These are phyloP conservation scores for Aspiorhynchus laticeps DNA, from an alignment of 2,113 vertebrate genomes.

Conservation along the genomic window DNA sequence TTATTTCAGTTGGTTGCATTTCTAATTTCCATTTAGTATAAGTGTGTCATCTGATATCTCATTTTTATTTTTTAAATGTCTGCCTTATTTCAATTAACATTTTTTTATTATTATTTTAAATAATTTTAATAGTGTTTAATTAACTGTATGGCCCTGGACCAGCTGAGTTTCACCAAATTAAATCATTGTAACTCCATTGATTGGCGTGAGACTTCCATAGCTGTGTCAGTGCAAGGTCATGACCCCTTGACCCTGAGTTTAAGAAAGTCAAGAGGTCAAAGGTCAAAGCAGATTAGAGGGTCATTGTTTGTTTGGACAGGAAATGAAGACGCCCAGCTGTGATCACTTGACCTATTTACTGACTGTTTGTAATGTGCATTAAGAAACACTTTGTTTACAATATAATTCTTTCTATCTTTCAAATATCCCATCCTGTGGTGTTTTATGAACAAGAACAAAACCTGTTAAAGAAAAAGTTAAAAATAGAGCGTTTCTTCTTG, in stretches of 20 bases:
- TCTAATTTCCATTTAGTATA: no score
- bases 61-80: no score
- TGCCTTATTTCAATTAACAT: background rate
- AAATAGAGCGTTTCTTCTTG: background rate
- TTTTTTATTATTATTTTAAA: background rate
- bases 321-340: conserved; percentile 45
- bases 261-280: background rate
- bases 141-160: background rate
- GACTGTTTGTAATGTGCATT: background rate
- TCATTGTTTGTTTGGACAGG: conserved; percentile 32
- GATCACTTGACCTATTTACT: conserved; percentile 39
- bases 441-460: background rate
- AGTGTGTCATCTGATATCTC: no score
- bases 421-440: background rate
- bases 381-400: background rate
- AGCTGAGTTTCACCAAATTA: background rate
- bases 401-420: background rate
- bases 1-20: no score
- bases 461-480: background rate
- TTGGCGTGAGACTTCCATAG: background rate
- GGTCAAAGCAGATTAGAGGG: conserved; percentile 18
- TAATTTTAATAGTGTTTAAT: background rate
- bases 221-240: background rate
- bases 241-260: conserved; percentile 6
- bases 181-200: background rate